These are phyloP conservation scores for Gambusia affinis DNA, from an alignment of 2,113 vertebrate genomes.

Conservation along the genomic window DNA sequence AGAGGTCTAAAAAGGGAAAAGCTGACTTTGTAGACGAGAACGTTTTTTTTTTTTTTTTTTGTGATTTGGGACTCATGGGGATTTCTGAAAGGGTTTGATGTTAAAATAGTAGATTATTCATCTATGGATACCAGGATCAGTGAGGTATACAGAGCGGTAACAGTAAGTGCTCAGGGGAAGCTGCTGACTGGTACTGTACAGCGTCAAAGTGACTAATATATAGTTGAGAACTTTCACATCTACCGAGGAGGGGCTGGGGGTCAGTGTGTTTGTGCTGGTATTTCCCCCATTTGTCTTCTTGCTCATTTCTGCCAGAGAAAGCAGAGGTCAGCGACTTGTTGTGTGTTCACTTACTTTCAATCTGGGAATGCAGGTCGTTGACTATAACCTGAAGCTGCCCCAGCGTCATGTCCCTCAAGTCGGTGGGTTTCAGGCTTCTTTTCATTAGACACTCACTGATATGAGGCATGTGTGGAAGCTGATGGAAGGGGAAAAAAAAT, in stretches of 20 bases:
- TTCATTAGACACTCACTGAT: constrained; percentile 99
- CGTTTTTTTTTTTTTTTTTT: not conserved
- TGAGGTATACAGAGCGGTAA: constrained; percentile 31
- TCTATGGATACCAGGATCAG: constrained; percentile 31
- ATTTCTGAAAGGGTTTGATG: constrained; percentile 38
- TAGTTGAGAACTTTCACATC: constrained; percentile 61
- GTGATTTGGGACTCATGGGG: constrained; percentile 48
- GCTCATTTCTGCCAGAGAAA: constrained; percentile 56
- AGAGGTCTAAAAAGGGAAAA: constrained; percentile 26
- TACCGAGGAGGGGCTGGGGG: constrained; percentile 26
- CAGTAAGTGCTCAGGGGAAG: constrained; percentile 56
- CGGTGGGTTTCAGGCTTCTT: constrained; percentile 92
- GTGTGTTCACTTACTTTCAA: constrained; percentile 89
- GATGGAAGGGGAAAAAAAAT: not conserved
- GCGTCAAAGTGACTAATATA: constrained; percentile 55
- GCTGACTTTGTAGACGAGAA: constrained; percentile 24
- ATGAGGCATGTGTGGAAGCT: constrained; percentile 98
- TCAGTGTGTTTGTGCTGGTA: constrained; percentile 50
- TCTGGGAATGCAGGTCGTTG: constrained; percentile 98
- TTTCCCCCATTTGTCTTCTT: constrained; percentile 45
- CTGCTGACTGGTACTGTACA: constrained; percentile 19
- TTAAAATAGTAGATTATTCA: constrained; percentile 51
- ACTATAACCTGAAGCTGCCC: constrained; percentile 99
- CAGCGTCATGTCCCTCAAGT: constrained; percentile 95
- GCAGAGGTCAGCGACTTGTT: constrained; percentile 16